phyloP scores from a whole-genome alignment of 2,113 vertebrate species.

The Microtus montanus region DNA sequence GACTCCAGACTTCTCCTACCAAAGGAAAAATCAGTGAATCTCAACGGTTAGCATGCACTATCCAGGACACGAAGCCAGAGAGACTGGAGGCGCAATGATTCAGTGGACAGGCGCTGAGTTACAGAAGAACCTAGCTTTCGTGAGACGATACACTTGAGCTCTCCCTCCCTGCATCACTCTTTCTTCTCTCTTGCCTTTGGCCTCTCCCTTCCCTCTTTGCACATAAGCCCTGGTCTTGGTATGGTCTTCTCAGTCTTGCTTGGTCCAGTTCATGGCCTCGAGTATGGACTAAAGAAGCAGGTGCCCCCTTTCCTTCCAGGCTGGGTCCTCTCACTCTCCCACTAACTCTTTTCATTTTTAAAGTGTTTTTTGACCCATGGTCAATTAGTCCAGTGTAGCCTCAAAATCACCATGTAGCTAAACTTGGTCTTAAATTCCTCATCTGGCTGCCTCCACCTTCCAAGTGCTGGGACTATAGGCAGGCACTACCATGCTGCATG shows the following conservation, averaged over 20 bases:
- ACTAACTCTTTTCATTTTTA: background rate
- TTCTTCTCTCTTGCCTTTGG: background rate
- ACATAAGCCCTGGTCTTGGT: background rate
- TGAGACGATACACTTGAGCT: background rate
- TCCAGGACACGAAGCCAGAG: background rate
- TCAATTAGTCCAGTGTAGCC: background rate
- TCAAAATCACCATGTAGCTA: background rate
- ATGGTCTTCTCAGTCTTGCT: background rate
- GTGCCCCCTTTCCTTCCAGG: too few species aligned
- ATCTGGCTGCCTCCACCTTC: background rate
- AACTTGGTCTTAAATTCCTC: background rate
- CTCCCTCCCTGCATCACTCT: background rate
- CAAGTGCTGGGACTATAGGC: background rate
- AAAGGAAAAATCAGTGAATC: conserved; percentile 16
- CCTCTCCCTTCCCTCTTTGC: background rate
- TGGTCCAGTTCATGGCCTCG: background rate
- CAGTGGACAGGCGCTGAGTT: background rate
- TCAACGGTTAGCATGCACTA: background rate
- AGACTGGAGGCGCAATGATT: background rate
- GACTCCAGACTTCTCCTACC: conserved; percentile 85
- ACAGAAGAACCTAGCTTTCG: background rate
- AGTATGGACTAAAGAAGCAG: background rate
- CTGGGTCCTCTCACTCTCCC: background rate
- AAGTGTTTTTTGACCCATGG: background rate
- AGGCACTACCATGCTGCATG: too few species aligned